Evolutionary conservation across 2,797 vertebrate species (phyloP).

Genomic region (Anabas testudineus): DNA sequence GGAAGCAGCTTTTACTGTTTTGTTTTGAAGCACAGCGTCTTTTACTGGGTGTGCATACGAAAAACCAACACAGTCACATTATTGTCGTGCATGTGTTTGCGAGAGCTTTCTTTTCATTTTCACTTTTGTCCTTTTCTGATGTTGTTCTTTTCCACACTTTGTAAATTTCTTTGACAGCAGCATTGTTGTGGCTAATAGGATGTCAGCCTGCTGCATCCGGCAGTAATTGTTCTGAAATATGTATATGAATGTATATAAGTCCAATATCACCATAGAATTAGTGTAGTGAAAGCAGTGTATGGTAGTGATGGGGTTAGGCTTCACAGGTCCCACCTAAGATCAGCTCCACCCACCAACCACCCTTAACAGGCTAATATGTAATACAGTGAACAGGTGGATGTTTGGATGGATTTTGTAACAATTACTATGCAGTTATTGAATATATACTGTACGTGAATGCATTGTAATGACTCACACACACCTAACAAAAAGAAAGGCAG

Average conservation of each 20-base stretch:
- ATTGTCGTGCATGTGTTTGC: slow-evolving; percentile 27
- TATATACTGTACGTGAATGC: too few relatives aligned
- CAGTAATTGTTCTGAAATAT: slow-evolving; percentile 5
- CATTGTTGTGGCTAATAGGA: slow-evolving; percentile 8
- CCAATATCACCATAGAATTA: background rate
- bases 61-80: slow-evolving; percentile 56
- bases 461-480: too few relatives aligned
- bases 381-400: too few relatives aligned
- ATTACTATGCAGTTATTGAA: too few relatives aligned
- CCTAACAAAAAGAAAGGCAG: too few relatives aligned
- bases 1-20: slow-evolving; percentile 66
- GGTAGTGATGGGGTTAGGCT: background rate
- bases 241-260: background rate
- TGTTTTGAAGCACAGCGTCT: slow-evolving; percentile 68
- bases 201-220: background rate
- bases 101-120: slow-evolving; percentile 35
- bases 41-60: slow-evolving; percentile 45
- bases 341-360: too few relatives aligned
- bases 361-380: too few relatives aligned
- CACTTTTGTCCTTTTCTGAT: slow-evolving; percentile 31
- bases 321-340: too few relatives aligned
- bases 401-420: too few relatives aligned
- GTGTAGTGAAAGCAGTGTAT: too few relatives aligned
- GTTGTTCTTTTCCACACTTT: slow-evolving; percentile 15
- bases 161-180: slow-evolving; percentile 18